Conservation (phyloP, 1,140 invertebrate genomes). For the Bombyx mori region DNA sequence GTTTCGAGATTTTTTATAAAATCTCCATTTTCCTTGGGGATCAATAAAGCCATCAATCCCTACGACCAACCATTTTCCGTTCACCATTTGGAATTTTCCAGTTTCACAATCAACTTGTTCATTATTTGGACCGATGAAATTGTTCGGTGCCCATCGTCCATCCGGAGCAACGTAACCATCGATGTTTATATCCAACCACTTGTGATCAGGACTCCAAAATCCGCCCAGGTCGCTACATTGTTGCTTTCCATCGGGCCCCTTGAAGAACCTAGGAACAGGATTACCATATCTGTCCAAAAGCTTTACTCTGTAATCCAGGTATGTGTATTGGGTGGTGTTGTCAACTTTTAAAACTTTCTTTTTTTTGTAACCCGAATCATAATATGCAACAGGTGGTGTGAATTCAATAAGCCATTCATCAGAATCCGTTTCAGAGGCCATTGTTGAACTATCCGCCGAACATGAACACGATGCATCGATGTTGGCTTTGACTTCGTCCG, state of each 20-base stretch:
- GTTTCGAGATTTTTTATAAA: constrained; percentile 29
- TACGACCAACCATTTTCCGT: constrained; percentile 50
- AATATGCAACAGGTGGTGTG: constrained; percentile 52
- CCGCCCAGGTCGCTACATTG: constrained; percentile 60
- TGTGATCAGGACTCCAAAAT: constrained; percentile 53
- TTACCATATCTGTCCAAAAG: constrained; percentile 50
- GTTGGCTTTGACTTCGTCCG: constrained; percentile 29
- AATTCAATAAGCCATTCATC: constrained; percentile 64
- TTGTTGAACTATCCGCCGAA: constrained; percentile 33
- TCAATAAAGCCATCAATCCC: constrained; percentile 56
- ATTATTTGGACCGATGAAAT: constrained; percentile 46
- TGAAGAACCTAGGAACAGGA: constrained; percentile 53
- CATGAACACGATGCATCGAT: constrained; percentile 48
- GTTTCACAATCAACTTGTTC: constrained; percentile 41
- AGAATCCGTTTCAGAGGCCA: constrained; percentile 46
- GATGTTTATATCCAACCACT: constrained; percentile 56
- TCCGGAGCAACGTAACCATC: constrained; percentile 56
- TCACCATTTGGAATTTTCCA: constrained; percentile 46
- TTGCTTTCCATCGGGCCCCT: constrained; percentile 53
- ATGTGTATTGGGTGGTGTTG: constrained; percentile 42
- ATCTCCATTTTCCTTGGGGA: constrained; percentile 39
- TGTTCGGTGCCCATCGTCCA: constrained; percentile 48
- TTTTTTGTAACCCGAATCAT: constrained; percentile 41
- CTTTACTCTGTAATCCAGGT: constrained; percentile 56
- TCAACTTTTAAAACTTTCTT: constrained; percentile 45